phyloP scores from a whole-genome alignment of 2,113 vertebrate genomes.

The Emydura subglobosa region DNA sequence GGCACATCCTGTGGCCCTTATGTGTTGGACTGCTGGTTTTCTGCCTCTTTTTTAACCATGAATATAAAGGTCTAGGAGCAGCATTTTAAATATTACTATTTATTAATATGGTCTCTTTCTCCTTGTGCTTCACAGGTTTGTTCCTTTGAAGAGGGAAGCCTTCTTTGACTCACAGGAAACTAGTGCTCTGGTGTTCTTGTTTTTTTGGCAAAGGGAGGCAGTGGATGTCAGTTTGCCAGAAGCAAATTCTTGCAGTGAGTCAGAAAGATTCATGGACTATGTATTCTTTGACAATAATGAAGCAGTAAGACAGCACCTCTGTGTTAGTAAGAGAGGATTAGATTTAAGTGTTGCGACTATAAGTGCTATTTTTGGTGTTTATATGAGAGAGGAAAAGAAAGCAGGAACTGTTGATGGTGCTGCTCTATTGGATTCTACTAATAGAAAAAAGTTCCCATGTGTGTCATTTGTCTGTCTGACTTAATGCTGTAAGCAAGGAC shows the following conservation, averaged over 20 bases:
- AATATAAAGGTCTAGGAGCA: background rate
- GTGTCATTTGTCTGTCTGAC: background rate
- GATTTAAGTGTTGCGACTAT: background rate
- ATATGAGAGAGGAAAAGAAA: slow-evolving; percentile 10
- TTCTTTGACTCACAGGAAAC: background rate
- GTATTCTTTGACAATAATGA: accelerated
- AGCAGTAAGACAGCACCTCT: background rate
- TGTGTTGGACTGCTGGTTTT: background rate
- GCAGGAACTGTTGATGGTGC: slow-evolving; percentile 6
- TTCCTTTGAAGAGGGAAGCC: background rate
- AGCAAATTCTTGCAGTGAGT: background rate
- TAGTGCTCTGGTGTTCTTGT: background rate
- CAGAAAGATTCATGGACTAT: background rate
- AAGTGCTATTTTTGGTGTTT: background rate
- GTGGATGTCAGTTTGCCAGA: background rate
- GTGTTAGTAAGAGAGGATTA: background rate
- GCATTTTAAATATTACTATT: background rate
- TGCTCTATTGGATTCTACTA: slow-evolving; percentile 5
- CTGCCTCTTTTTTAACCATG: background rate
- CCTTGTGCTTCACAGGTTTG: background rate
- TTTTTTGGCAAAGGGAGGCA: background rate
- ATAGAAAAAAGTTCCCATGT: background rate
- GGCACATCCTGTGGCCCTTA: background rate
- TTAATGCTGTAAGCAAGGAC: background rate
- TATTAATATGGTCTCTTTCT: background rate